Evolutionary conservation across 1,140 invertebrate genomes (phyloP).

Genomic region (Zophobas morio): DNA sequence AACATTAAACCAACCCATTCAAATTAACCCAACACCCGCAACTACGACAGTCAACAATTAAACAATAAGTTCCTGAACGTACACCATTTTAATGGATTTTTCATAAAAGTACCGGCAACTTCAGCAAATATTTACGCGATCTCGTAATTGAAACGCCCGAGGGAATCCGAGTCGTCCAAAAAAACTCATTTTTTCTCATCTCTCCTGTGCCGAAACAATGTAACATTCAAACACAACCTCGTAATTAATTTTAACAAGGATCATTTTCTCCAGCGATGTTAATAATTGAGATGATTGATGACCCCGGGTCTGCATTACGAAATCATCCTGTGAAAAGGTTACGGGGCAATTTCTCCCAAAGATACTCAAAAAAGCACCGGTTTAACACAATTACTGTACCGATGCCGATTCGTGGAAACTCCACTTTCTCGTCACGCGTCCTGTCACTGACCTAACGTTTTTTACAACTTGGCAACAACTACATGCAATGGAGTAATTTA

Average conservation of each 20-base stretch:
- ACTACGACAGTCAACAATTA: too few relatives aligned
- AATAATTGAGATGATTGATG: not conserved
- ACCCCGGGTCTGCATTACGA: not conserved
- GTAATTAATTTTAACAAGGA: not conserved
- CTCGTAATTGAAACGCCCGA: slow-evolving; percentile 2
- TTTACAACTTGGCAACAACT: slow-evolving; percentile 7
- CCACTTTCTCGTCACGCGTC: slow-evolving; percentile 4
- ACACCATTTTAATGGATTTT: not conserved
- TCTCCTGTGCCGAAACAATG: not conserved
- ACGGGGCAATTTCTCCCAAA: not conserved
- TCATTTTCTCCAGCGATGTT: not conserved
- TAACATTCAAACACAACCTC: not conserved
- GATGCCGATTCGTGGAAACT: slow-evolving; percentile 7
- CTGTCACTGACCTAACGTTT: slow-evolving; percentile 27
- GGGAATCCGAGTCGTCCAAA: not conserved
- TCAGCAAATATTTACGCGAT: not conserved
- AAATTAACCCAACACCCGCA: too few relatives aligned
- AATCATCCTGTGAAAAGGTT: not conserved
- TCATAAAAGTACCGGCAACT: not conserved
- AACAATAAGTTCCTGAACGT: not conserved
- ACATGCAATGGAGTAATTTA: not conserved
- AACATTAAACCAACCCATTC: too few relatives aligned
- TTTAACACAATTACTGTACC: not conserved
- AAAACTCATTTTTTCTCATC: not conserved
- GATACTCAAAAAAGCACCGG: too few relatives aligned